Conservation (phyloP, 1,140 invertebrate species). For the Ooceraea biroi region DNA sequence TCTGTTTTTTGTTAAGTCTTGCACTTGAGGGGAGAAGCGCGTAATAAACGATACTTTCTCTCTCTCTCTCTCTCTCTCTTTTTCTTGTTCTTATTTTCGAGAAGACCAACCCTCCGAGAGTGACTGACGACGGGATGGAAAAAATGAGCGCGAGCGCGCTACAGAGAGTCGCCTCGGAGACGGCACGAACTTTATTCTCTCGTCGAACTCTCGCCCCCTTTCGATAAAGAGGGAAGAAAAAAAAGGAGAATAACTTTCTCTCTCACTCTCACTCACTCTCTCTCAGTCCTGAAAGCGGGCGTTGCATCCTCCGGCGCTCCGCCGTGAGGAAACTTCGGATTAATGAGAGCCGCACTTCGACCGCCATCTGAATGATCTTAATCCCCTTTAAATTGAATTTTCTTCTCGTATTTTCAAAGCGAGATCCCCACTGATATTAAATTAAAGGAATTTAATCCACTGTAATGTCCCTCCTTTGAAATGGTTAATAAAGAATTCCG, state of each 20-base stretch:
- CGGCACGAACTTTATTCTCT: constrained; percentile 45
- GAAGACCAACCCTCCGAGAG: constrained; percentile 9
- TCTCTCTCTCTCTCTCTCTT: too few species aligned
- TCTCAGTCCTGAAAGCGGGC: constrained; percentile 22
- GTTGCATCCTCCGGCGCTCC: background rate
- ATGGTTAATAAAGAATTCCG: constrained; percentile 28
- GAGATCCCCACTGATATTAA: constrained; percentile 7
- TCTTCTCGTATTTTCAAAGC: background rate
- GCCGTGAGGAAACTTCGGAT: constrained; percentile 19
- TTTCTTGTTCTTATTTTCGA: constrained; percentile 43
- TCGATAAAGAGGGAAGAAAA: too few species aligned
- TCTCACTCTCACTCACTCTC: too few species aligned
- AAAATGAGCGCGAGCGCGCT: constrained; percentile 28
- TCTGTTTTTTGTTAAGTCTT: too few species aligned
- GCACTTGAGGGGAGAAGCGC: too few species aligned
- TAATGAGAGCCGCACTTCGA: constrained; percentile 22
- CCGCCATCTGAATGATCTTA: constrained; percentile 43
- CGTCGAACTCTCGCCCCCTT: constrained; percentile 13
- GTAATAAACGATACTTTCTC: too few species aligned
- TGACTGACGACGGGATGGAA: constrained; percentile 19
- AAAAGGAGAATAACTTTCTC: background rate
- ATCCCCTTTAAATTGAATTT: constrained; percentile 40
- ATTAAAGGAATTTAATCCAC: constrained; percentile 13
- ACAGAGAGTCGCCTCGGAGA: constrained; percentile 27
- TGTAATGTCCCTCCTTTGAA: background rate